Percentiles rank a stretch among this genome's conserved stretches.
phyloP scores from a whole-genome alignment of 2,888 invertebrate species.

The Drosophila barbarae region DNA sequence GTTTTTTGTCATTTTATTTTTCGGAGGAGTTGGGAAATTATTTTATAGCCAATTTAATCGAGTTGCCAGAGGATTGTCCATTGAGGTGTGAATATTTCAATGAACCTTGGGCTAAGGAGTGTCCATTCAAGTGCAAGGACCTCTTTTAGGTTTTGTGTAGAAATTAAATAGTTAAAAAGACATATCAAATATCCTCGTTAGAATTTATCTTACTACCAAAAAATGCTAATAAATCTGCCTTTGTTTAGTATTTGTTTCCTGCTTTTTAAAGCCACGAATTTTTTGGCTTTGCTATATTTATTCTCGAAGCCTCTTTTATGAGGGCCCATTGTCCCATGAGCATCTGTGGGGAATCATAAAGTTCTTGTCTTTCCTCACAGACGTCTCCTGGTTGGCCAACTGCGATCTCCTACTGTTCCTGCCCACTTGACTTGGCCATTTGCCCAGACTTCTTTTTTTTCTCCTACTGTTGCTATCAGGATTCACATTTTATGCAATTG shows the following conservation, averaged over 20 bases:
- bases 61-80: slow-evolving; percentile 4
- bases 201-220: background rate
- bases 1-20: slow-evolving; percentile 12
- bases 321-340: slow-evolving; percentile 28
- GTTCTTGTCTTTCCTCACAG: slow-evolving; percentile 12
- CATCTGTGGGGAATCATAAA: slow-evolving; percentile 38
- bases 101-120: slow-evolving; percentile 13
- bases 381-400: slow-evolving; percentile 3
- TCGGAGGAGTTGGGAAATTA: slow-evolving; percentile 23
- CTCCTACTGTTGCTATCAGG: slow-evolving; percentile 67
- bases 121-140: slow-evolving; percentile 21
- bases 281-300: slow-evolving; percentile 2
- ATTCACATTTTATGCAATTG: slow-evolving; percentile 75
- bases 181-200: background rate
- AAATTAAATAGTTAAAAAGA: background rate
- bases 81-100: slow-evolving; percentile 36
- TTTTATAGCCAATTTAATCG: slow-evolving; percentile 10
- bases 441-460: slow-evolving; percentile 28
- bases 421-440: slow-evolving; percentile 44
- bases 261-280: background rate
- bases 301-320: slow-evolving; percentile 20
- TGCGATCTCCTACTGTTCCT: slow-evolving; percentile 39
- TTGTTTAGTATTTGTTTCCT: background rate
- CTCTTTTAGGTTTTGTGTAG: background rate
- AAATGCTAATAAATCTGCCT: background rate